These are phyloP conservation scores for Ameiurus melas DNA, from an alignment of 2,113 vertebrate species.

Conservation along the genomic window DNA sequence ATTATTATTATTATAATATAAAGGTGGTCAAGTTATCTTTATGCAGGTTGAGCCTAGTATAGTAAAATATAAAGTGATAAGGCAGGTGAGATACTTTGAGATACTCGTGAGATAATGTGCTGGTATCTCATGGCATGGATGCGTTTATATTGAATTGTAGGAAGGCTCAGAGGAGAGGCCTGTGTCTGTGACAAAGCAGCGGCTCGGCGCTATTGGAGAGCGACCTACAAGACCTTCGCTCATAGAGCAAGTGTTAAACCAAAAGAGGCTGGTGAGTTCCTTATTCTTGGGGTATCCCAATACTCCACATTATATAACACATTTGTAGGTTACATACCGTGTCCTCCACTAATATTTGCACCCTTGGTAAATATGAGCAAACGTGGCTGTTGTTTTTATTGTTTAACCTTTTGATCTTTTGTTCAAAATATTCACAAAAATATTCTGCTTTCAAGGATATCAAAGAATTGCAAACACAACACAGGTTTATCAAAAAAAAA, in stretches of 20 bases:
- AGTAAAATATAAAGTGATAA: neutral
- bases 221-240: slow-evolving; percentile 92
- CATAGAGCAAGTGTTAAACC: slow-evolving; percentile 96
- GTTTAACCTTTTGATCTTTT: too few relatives aligned
- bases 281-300: neutral
- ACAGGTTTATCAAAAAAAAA: too few relatives aligned
- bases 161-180: slow-evolving; percentile 85
- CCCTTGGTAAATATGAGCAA: too few relatives aligned
- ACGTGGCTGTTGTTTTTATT: too few relatives aligned
- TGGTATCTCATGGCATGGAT: neutral
- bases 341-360: too few relatives aligned
- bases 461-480: too few relatives aligned
- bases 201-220: slow-evolving; percentile 85
- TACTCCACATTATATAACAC: neutral
- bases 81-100: neutral
- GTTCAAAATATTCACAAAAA: too few relatives aligned
- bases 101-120: neutral
- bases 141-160: slow-evolving; percentile 60
- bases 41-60: neutral
- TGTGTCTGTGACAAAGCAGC: slow-evolving; percentile 90
- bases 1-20: too few relatives aligned
- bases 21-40: neutral
- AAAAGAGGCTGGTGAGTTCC: slow-evolving; percentile 90
- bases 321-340: neutral
- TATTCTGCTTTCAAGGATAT: too few relatives aligned